Percentiles rank a stretch among this genome's conserved stretches.
Evolutionary conservation across 2,888 invertebrate genomes (phyloP).

Genomic region (Amaurobius ferox): DNA sequence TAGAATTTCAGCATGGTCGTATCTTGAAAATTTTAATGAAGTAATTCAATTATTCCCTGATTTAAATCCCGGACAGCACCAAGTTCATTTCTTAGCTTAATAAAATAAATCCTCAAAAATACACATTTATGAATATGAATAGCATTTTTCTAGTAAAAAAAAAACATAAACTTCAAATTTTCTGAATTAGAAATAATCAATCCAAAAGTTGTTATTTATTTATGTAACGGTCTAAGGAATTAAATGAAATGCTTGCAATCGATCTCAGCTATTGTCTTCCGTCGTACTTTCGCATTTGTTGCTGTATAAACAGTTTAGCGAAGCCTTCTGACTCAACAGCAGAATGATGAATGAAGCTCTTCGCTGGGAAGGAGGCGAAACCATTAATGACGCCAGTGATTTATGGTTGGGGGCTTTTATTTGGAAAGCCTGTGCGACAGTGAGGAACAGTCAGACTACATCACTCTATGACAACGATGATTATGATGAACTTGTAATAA

Average conservation of each 20-base stretch:
- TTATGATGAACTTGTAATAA: not conserved
- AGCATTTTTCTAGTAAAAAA: too few relatives aligned
- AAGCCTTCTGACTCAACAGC: not conserved
- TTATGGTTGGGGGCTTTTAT: conserved; percentile 9
- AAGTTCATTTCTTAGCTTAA: too few relatives aligned
- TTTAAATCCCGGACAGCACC: too few relatives aligned
- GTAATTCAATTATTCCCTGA: too few relatives aligned
- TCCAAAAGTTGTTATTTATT: too few relatives aligned
- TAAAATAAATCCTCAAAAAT: too few relatives aligned
- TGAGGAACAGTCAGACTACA: not conserved
- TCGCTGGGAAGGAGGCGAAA: not conserved
- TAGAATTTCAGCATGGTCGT: too few relatives aligned
- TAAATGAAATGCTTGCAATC: not conserved
- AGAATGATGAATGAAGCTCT: not conserved
- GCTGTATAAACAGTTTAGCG: not conserved
- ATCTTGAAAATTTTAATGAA: too few relatives aligned
- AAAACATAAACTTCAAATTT: too few relatives aligned
- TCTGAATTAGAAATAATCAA: too few relatives aligned
- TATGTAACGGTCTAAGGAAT: too few relatives aligned
- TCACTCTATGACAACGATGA: not conserved
- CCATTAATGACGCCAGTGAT: conserved; percentile 5
- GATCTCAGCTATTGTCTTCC: not conserved
- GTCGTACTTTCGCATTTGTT: not conserved
- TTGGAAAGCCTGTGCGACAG: not conserved
- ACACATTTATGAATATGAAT: too few relatives aligned